Evolutionary conservation across 2,888 invertebrate genomes (phyloP).

Genomic region (Drosophila greeni): DNA sequence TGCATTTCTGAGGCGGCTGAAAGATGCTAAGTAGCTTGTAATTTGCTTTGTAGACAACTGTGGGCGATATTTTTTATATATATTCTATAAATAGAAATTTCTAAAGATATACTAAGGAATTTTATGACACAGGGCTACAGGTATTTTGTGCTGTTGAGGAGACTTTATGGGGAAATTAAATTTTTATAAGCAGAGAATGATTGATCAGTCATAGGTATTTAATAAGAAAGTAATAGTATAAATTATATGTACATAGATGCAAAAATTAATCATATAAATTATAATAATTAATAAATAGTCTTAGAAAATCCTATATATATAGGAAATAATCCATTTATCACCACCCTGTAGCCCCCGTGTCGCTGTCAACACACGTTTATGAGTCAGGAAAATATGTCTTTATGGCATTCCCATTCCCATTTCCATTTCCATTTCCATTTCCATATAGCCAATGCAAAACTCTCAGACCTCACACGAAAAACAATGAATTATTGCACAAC

Average conservation of each 20-base stretch:
- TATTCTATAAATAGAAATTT: conserved; percentile 12
- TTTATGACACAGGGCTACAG: neutral
- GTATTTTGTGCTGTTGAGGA: neutral
- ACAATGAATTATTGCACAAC: conserved; percentile 47
- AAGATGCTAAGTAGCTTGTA: conserved; percentile 44
- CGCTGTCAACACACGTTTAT: conserved; percentile 38
- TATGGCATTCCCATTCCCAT: conserved; percentile 6
- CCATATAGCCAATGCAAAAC: conserved; percentile 35
- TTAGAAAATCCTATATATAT: too few species aligned
- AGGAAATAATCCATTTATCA: neutral
- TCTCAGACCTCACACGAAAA: conserved; percentile 36
- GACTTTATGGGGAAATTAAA: neutral
- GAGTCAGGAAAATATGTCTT: conserved; percentile 29
- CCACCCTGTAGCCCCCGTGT: neutral
- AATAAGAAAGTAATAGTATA: too few species aligned
- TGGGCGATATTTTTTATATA: conserved; percentile 28
- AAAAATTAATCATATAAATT: neutral
- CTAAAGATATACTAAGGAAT: neutral
- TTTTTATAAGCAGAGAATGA: neutral
- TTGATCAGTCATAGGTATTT: neutral
- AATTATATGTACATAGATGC: too few species aligned
- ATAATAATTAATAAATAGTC: neutral
- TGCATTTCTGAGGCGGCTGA: conserved; percentile 39
- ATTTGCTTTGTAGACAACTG: conserved; percentile 25
- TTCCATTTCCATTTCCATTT: conserved; percentile 12